These are phyloP conservation scores for Ctenopoma multispine DNA, from an alignment of 2,797 vertebrate species.

Conservation along the genomic window DNA sequence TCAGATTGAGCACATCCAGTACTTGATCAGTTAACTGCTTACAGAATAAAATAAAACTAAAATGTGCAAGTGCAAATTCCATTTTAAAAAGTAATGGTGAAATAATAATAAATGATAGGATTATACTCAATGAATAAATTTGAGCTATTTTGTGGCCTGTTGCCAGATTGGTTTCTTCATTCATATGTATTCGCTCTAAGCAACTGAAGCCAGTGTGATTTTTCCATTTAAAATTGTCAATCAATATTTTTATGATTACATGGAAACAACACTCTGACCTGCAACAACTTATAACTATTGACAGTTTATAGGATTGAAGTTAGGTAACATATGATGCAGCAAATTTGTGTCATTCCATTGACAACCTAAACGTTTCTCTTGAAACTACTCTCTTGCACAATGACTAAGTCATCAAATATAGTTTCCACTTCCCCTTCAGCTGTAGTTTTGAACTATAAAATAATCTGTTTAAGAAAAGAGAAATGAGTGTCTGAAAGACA, in stretches of 20 bases:
- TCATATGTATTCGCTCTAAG: conserved; percentile 4
- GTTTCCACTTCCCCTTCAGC: conserved; percentile 39
- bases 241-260: conserved; percentile 27
- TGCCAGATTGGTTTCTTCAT: conserved; percentile 8
- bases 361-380: conserved; percentile 50
- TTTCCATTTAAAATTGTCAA: conserved; percentile 30
- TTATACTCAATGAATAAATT: neutral
- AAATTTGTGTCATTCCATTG: conserved; percentile 6
- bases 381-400: conserved; percentile 3
- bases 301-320: conserved; percentile 38
- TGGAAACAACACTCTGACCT: conserved; percentile 20
- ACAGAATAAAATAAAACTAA: neutral
- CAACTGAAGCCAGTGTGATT: conserved; percentile 9
- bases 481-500: conserved; percentile 18
- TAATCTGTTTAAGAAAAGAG: conserved; percentile 3
- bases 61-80: conserved; percentile 3
- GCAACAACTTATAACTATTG: conserved; percentile 36
- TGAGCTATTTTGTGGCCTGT: conserved; percentile 3
- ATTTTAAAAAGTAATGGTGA: neutral
- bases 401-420: conserved; percentile 49
- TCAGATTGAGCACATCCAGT: neutral
- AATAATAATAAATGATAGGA: neutral
- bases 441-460: conserved; percentile 25
- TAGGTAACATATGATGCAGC: conserved; percentile 45
- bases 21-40: neutral